phyloP scores from a whole-genome alignment of 2,113 vertebrate species.

The Riparia riparia region DNA sequence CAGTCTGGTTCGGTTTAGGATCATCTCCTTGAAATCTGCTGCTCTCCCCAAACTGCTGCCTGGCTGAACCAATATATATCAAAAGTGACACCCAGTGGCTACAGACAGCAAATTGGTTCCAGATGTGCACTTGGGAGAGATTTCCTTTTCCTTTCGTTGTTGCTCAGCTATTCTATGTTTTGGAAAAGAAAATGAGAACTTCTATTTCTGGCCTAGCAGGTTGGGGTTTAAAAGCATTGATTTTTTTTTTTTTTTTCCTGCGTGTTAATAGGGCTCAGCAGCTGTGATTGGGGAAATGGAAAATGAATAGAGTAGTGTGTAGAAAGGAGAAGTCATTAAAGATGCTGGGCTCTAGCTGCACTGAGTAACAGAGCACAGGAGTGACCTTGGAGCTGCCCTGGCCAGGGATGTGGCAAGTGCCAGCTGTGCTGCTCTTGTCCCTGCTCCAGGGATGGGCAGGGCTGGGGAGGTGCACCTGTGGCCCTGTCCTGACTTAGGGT shows the following conservation, averaged over 20 bases:
- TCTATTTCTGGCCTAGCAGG: constrained; percentile 63
- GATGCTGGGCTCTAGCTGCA: not conserved
- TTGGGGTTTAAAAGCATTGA: constrained; percentile 41
- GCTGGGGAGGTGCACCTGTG: not conserved
- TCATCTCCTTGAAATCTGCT: constrained; percentile 49
- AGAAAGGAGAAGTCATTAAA: not conserved
- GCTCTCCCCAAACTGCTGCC: not conserved
- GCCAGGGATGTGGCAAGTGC: not conserved
- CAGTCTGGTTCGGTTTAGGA: constrained; percentile 31
- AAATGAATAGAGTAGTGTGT: constrained; percentile 24
- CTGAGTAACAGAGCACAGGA: not conserved
- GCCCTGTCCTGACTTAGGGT: not conserved
- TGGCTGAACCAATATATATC: constrained; percentile 68
- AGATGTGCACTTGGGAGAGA: constrained; percentile 65
- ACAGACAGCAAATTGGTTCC: constrained; percentile 68
- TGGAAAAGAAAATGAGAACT: constrained; percentile 73
- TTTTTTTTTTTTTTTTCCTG: not conserved
- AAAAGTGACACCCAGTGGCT: constrained; percentile 76
- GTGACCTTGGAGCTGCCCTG: not conserved
- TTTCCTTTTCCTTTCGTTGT: constrained; percentile 61
- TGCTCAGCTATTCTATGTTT: constrained; percentile 61
- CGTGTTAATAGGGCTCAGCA: constrained; percentile 1
- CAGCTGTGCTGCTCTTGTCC: not conserved
- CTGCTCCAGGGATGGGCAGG: not conserved
- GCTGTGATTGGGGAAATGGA: constrained; percentile 32